phyloP scores from a whole-genome alignment of 2,113 vertebrate genomes.

The Apteryx mantelli region DNA sequence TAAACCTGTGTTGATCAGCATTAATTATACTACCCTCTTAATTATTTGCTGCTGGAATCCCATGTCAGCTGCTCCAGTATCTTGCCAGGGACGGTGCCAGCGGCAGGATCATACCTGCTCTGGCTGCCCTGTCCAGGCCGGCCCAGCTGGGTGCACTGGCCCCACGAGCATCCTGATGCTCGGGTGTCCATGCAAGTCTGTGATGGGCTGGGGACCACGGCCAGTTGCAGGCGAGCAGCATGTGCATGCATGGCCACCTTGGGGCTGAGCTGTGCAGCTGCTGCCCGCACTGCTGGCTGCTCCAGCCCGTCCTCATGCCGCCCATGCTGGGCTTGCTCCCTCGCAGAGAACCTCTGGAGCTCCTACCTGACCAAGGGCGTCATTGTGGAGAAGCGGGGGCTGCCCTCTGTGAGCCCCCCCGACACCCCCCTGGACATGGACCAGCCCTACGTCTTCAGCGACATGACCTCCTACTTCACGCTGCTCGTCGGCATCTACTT shows the following conservation, averaged over 20 bases:
- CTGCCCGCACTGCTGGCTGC: accelerated
- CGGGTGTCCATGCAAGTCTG: accelerated
- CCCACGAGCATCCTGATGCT: background rate
- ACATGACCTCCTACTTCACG: constrained; percentile 97
- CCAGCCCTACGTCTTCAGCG: constrained; percentile 92
- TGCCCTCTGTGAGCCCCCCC: constrained; percentile 71
- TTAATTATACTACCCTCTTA: constrained; percentile 72
- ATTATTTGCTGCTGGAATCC: constrained; percentile 67
- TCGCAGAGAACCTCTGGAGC: constrained; percentile 92
- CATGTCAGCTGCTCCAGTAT: constrained; percentile 35
- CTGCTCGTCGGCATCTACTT: constrained; percentile 98
- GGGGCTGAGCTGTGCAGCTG: too few relatives aligned
- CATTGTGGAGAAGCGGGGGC: constrained; percentile 80
- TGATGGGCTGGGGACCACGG: too few relatives aligned
- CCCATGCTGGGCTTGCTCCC: background rate
- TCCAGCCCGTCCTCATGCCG: background rate
- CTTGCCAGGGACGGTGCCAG: background rate
- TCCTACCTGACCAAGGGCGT: constrained; percentile 90
- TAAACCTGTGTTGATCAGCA: constrained; percentile 69
- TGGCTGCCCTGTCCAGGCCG: background rate
- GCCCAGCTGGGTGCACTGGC: too few relatives aligned
- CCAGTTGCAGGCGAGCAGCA: too few relatives aligned
- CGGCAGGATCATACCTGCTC: background rate
- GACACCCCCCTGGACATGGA: constrained; percentile 80
- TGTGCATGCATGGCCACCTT: too few relatives aligned